A percentile compares a stretch with the other conserved stretches of the same genome.
Conservation (phyloP, 2,113 vertebrate genomes). For the Notothenia coriiceps region DNA sequence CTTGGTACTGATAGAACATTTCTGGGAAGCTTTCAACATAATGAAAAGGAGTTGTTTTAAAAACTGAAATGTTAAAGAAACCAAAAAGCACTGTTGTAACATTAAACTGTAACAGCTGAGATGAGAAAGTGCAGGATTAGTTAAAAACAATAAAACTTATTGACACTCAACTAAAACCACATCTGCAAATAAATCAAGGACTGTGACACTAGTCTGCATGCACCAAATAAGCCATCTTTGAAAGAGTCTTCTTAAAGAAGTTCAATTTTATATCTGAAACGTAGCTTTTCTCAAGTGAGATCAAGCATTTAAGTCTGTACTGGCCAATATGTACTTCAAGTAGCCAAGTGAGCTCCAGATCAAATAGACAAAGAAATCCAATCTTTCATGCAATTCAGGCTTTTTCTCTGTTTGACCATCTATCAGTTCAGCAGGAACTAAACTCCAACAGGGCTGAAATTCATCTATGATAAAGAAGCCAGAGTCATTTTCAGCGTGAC, state of each 20-base stretch:
- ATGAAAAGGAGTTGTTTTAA: neutral
- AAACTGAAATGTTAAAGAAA: conserved; percentile 20
- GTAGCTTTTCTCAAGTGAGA: no score
- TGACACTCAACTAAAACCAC: conserved; percentile 20
- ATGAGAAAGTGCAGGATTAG: conserved; percentile 9
- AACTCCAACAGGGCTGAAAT: neutral
- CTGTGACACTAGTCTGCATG: no score
- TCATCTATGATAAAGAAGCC: conserved; percentile 12
- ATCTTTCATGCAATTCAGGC: conserved; percentile 12
- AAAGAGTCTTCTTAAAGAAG: neutral
- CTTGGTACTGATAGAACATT: neutral
- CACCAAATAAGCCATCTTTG: neutral
- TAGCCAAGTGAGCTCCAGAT: neutral
- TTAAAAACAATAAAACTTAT: conserved; percentile 1
- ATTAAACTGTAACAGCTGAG: conserved; percentile 6
- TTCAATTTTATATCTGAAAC: neutral
- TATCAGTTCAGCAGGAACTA: neutral
- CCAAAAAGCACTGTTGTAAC: neutral
- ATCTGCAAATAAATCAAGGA: conserved; percentile 36
- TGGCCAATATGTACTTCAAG: neutral
- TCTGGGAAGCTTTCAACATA: neutral
- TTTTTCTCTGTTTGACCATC: conserved; percentile 12
- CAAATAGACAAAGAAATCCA: conserved; percentile 3
- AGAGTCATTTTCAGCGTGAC: neutral
- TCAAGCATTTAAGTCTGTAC: neutral